A percentile compares a stretch with the other conserved stretches of the same genome.
Evolutionary conservation across 2,113 vertebrate genomes (phyloP).

Genomic region (Eurypyga helias): DNA sequence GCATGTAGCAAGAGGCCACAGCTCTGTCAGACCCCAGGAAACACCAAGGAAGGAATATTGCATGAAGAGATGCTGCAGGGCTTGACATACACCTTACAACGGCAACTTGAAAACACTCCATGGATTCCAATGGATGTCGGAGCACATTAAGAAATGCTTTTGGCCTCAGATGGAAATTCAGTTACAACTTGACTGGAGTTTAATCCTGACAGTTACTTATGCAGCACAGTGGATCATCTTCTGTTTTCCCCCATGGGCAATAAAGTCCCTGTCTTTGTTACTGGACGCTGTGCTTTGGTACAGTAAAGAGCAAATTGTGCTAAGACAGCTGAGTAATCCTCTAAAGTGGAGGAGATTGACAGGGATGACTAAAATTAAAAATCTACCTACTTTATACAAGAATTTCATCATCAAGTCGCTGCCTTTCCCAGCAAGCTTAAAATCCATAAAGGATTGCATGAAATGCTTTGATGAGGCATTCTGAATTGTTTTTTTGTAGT

Average conservation of each 20-base stretch:
- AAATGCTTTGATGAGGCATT: conserved; percentile 1
- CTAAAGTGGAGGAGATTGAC: not conserved
- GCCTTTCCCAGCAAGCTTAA: not conserved
- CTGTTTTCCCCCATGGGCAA: not conserved
- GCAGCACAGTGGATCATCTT: not conserved
- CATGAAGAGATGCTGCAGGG: not conserved
- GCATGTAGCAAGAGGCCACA: not conserved
- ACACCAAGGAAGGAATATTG: not conserved
- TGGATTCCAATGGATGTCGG: not conserved
- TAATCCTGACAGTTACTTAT: not conserved
- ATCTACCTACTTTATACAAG: not conserved
- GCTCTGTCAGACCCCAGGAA: not conserved
- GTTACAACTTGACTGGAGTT: not conserved
- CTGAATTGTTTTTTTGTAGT: not conserved
- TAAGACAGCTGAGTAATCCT: not conserved
- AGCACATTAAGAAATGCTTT: not conserved
- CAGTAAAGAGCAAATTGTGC: not conserved
- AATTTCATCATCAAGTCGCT: not conserved
- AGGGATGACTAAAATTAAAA: not conserved
- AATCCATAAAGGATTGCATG: not conserved
- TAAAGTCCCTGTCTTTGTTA: not conserved
- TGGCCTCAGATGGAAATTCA: not conserved
- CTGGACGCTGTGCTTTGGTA: not conserved
- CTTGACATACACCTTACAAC: fast-evolving
- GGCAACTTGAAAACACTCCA: not conserved